phyloP scores from a whole-genome alignment of 2,888 invertebrate genomes.

The Melieria crassipennis region DNA sequence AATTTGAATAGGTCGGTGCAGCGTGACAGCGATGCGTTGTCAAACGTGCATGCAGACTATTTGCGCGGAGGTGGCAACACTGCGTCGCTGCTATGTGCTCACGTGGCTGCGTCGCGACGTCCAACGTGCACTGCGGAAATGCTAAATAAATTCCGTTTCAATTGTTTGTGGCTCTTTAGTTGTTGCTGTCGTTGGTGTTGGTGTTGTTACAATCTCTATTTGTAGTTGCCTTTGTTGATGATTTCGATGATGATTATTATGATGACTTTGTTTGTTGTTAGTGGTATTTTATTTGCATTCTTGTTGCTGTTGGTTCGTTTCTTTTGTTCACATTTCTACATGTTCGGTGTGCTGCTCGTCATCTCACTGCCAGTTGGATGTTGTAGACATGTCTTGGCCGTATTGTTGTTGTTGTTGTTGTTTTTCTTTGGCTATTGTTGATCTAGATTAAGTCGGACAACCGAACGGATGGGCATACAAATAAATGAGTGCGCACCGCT shows the following conservation, averaged over 20 bases:
- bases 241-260: slow-evolving; percentile 46
- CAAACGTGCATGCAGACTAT: background rate
- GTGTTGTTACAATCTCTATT: background rate
- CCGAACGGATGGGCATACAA: background rate
- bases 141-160: slow-evolving; percentile 32
- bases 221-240: slow-evolving; percentile 28
- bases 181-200: slow-evolving; percentile 10
- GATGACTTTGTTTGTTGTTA: slow-evolving; percentile 49
- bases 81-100: slow-evolving; percentile 14
- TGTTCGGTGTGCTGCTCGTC: background rate
- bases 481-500: background rate
- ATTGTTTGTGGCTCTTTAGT: slow-evolving; percentile 3
- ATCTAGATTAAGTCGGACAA: slow-evolving; percentile 20
- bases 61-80: slow-evolving; percentile 30
- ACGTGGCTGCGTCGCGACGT: background rate
- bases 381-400: background rate
- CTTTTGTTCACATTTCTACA: background rate
- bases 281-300: background rate
- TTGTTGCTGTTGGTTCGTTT: slow-evolving; percentile 2
- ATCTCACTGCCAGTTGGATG: background rate
- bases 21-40: background rate
- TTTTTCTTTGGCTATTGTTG: background rate
- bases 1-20: background rate
- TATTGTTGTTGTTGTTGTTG: background rate
- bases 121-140: slow-evolving; percentile 27